Conservation (phyloP, 2,113 vertebrate genomes). For the Eidolon helvum region DNA sequence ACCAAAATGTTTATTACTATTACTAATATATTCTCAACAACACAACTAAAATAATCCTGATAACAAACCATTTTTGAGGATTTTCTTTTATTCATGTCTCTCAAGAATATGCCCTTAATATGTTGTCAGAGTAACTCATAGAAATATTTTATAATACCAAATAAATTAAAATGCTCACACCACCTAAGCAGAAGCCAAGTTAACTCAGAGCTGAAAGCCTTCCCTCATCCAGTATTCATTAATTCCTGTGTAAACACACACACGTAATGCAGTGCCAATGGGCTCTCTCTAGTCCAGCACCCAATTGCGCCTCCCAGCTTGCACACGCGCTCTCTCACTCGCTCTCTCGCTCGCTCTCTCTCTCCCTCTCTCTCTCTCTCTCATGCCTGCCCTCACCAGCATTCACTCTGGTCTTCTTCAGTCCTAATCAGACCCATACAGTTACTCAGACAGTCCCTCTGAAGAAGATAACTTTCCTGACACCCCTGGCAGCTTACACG, state of each 20-base stretch:
- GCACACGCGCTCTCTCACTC: too few species aligned
- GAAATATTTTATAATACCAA: conserved; percentile 13
- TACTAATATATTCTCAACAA: not conserved
- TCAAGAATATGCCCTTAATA: not conserved
- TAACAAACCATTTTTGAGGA: not conserved
- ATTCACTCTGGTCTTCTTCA: not conserved
- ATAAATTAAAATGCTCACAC: not conserved
- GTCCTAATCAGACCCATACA: not conserved
- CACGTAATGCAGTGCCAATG: accelerated
- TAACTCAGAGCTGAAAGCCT: not conserved
- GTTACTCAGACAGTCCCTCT: not conserved
- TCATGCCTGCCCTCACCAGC: too few species aligned
- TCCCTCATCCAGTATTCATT: not conserved
- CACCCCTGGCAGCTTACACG: not conserved
- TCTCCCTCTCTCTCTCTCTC: too few species aligned
- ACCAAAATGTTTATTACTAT: not conserved
- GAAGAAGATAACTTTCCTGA: not conserved
- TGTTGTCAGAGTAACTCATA: not conserved
- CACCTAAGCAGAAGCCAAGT: not conserved
- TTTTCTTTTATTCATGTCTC: not conserved
- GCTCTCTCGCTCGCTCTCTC: too few species aligned
- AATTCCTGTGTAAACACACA: not conserved
- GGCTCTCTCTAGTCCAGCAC: not conserved
- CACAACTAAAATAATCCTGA: not conserved
- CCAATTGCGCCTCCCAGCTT: not conserved